Evolutionary conservation across 1,140 invertebrate genomes (phyloP), one percentile per base, ranked within the genome.

Genomic region (Pseudomyrmex flavicornis): DNA sequence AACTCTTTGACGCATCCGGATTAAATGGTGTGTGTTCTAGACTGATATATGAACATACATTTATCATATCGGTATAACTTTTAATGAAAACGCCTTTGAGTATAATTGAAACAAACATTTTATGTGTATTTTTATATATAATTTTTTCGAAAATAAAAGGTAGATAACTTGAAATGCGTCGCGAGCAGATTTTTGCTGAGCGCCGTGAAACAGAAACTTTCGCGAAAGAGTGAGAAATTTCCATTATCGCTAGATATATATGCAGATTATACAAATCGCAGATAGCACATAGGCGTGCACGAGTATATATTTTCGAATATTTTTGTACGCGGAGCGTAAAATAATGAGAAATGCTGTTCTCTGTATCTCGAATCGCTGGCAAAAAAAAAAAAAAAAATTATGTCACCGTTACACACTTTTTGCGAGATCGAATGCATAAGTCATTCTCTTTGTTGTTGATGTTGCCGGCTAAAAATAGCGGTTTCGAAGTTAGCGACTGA

Each of bases 391-490:
- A 35, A 35, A 35, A 35, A 35, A 35, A 70, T 59, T 77, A 13
- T 77, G 26, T 77, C 63, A 68, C 54, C 50, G 63, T 77, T 77
- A 77, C 63, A 26, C 75, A 35, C 56, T 5, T 68, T 3, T 56
- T 35, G 35, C 17, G 54, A 58, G 66, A 70, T 59, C 76, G 52
- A 70, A 70, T 70, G 76, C 66, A 72, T 48, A 72, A 80, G 76
- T 80, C 76, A 80, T 80, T 72, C 54, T 72, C 66, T 80, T 70
- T 72, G 76, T 48, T 80, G 52, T 70, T 48, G 26, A 44, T 66
- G 74, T 35, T 7, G 35, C 35, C 35, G 35, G 35, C 44, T 80
- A 72, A 80, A 80, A 79, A 79, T 79, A 79, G 35, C 76, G 48
- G 65, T 79, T 56, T 69, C 75, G 65, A 79, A 54, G 35, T 79